These are phyloP conservation scores for Encarsia formosa DNA, from an alignment of 2,888 invertebrate genomes.

Conservation along the genomic window DNA sequence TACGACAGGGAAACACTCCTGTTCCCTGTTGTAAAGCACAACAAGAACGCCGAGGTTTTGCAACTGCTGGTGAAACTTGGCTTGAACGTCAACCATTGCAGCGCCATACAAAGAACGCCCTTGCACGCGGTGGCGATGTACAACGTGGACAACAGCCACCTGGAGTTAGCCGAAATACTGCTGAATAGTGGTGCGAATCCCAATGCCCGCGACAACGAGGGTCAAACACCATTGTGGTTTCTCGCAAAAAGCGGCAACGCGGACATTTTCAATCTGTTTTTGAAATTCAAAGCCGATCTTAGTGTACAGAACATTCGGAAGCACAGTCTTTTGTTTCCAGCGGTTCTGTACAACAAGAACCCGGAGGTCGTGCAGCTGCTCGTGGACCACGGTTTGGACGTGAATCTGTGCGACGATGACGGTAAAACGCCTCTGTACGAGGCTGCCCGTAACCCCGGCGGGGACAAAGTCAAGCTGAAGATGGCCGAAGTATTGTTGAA, in stretches of 20 bases:
- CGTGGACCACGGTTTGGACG: background rate
- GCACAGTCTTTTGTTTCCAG: background rate
- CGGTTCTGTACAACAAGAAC: too few relatives aligned
- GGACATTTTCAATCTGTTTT: background rate
- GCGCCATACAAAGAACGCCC: background rate
- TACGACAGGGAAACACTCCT: too few relatives aligned
- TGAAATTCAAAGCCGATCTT: background rate
- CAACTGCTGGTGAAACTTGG: too few relatives aligned
- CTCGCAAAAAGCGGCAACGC: background rate
- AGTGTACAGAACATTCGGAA: background rate
- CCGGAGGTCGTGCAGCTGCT: background rate
- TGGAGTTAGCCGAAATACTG: background rate
- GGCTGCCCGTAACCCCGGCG: background rate
- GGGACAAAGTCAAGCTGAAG: background rate
- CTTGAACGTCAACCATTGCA: too few relatives aligned
- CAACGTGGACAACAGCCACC: background rate
- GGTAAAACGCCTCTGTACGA: background rate
- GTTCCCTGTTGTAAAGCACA: too few relatives aligned
- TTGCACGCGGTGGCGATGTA: background rate
- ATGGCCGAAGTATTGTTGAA: background rate
- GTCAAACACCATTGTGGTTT: background rate
- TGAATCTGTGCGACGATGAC: background rate
- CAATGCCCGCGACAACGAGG: background rate
- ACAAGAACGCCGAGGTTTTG: too few relatives aligned
- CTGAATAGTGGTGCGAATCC: background rate